phyloP scores from a whole-genome alignment of 2,888 invertebrate species.

The Eulithis prunata region DNA sequence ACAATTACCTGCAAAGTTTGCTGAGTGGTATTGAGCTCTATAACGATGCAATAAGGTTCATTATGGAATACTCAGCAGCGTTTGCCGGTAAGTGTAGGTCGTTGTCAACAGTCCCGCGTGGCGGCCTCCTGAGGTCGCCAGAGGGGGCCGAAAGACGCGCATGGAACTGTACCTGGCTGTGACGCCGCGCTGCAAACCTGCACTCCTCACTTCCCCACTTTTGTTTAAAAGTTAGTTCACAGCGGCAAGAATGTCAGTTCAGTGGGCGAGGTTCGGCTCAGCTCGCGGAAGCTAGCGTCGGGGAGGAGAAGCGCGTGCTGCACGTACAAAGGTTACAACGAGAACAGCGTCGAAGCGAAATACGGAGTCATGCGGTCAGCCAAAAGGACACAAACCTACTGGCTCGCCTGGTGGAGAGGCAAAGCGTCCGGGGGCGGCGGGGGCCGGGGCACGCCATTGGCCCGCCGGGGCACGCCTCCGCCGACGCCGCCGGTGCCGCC shows the following conservation, averaged over 20 bases:
- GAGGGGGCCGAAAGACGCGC: constrained; percentile 49
- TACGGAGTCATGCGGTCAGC: constrained; percentile 85
- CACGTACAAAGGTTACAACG: constrained; percentile 78
- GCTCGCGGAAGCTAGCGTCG: constrained; percentile 75
- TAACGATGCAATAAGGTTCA: constrained; percentile 30
- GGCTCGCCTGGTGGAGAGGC: constrained; percentile 75
- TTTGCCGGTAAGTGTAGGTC: constrained; percentile 36
- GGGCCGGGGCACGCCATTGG: constrained; percentile 76
- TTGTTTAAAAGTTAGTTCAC: constrained; percentile 65
- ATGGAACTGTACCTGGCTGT: constrained; percentile 74
- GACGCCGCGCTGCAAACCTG: constrained; percentile 67
- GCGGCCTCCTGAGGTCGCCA: constrained; percentile 54
- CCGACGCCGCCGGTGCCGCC: constrained; percentile 65
- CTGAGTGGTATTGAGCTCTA: constrained; percentile 33
- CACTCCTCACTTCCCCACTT: constrained; percentile 70
- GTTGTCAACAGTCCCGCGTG: constrained; percentile 60
- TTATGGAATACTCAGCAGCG: constrained; percentile 31
- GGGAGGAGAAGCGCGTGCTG: constrained; percentile 77
- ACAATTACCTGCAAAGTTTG: constrained; percentile 36
- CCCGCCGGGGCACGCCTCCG: constrained; percentile 79
- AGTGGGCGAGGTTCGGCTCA: constrained; percentile 54
- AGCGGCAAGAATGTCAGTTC: constrained; percentile 53
- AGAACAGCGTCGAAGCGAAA: constrained; percentile 83
- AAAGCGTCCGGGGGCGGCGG: constrained; percentile 69
- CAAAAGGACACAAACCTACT: constrained; percentile 85